Percentiles rank a stretch among this genome's conserved stretches.
Evolutionary conservation across 2,888 invertebrate genomes (phyloP).

Genomic region (Melanostoma mellinum): DNA sequence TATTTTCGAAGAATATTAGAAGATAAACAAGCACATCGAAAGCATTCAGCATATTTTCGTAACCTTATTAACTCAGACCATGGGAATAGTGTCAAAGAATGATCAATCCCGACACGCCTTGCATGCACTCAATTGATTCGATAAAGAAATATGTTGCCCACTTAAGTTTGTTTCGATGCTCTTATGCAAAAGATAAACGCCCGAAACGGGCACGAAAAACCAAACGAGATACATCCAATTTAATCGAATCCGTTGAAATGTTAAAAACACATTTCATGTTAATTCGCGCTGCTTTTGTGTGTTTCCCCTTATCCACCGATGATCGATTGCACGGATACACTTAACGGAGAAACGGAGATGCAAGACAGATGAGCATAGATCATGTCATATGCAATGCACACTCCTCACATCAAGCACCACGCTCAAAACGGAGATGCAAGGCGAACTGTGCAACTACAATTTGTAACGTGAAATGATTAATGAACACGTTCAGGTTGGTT

Average conservation of each 20-base stretch:
- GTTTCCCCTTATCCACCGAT: constrained; percentile 11
- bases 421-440: constrained; percentile 29
- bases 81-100: no score
- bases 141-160: no score
- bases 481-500: constrained; percentile 56
- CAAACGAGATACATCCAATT: constrained; percentile 11
- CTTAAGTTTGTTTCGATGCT: no score
- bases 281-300: constrained; percentile 22
- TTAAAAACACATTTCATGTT: constrained; percentile 40
- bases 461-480: constrained; percentile 62
- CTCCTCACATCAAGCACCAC: constrained; percentile 42
- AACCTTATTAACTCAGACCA: no score
- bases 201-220: background rate
- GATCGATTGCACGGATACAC: constrained; percentile 47
- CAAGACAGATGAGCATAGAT: constrained; percentile 54
- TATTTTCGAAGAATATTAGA: no score
- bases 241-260: constrained; percentile 38
- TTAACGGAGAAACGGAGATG: background rate
- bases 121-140: no score
- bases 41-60: no score
- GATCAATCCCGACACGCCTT: no score
- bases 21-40: no score
- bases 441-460: background rate
- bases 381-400: constrained; percentile 48
- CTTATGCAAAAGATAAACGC: background rate